phyloP scores from a whole-genome alignment of 1,140 invertebrate species.

The Ceratina calcarata region DNA sequence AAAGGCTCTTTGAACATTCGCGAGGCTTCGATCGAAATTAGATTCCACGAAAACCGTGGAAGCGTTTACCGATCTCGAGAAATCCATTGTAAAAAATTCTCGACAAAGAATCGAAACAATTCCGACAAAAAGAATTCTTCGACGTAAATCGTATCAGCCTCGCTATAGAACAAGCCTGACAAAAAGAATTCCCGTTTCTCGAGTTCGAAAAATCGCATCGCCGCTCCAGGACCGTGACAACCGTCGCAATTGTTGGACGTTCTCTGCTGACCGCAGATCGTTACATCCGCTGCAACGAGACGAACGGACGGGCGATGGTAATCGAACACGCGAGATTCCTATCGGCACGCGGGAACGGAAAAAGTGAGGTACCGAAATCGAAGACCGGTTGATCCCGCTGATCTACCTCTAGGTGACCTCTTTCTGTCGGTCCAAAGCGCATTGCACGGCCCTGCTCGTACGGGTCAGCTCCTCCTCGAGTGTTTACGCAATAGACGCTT shows the following conservation, averaged over 20 bases:
- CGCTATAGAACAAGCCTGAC: too few relatives aligned
- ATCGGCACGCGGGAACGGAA: conserved; percentile 23
- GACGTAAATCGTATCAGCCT: not conserved
- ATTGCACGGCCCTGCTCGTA: conserved; percentile 13
- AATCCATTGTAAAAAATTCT: not conserved
- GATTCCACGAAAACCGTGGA: not conserved
- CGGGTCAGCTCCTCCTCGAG: conserved; percentile 70
- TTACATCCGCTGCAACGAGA: not conserved
- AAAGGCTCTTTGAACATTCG: too few relatives aligned
- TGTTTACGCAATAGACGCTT: conserved; percentile 80
- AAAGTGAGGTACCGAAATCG: not conserved
- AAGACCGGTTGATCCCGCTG: conserved; percentile 21
- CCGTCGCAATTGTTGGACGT: not conserved
- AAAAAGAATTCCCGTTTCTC: not conserved
- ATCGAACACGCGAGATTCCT: conserved; percentile 32
- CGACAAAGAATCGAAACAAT: conserved; percentile 2
- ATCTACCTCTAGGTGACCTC: conserved; percentile 20
- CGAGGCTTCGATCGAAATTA: conserved; percentile 12
- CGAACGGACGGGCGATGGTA: conserved; percentile 18
- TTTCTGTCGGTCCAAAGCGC: conserved; percentile 55
- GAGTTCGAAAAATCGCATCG: not conserved
- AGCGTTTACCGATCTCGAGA: not conserved
- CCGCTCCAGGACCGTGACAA: too few relatives aligned
- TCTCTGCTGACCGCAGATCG: not conserved
- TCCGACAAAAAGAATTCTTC: not conserved